Evolutionary conservation across 2,797 vertebrate species (phyloP).

Genomic region (Neopelma chrysocephalum): DNA sequence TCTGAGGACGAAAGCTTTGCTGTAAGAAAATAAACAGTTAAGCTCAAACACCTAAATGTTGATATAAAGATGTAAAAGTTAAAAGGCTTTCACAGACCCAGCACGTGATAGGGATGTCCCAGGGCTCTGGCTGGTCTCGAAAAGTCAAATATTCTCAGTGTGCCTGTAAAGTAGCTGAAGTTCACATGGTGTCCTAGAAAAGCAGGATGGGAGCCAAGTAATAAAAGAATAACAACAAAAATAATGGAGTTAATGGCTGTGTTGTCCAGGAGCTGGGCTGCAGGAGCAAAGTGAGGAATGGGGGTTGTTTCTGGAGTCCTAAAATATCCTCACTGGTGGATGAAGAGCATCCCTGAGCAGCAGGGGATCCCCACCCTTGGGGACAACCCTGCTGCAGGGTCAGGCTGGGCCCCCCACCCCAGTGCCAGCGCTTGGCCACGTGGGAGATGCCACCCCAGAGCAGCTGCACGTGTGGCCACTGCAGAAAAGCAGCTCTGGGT

Average conservation of each 20-base stretch:
- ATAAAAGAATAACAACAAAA: not conserved
- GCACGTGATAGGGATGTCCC: not conserved
- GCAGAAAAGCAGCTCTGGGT: not conserved
- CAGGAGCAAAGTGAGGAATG: not conserved
- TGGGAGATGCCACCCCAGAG: too few relatives aligned
- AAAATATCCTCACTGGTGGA: rapidly evolving
- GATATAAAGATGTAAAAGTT: not conserved
- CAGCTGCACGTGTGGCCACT: rapidly evolving
- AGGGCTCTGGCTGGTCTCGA: not conserved
- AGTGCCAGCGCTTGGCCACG: not conserved
- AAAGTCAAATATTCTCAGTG: not conserved
- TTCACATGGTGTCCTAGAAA: not conserved
- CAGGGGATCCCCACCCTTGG: rapidly evolving
- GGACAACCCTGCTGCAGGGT: too few relatives aligned
- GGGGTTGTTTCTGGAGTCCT: not conserved
- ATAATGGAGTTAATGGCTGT: not conserved
- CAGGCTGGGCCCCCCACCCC: too few relatives aligned
- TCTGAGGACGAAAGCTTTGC: not conserved
- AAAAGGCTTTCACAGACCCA: not conserved
- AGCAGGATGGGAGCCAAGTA: not conserved
- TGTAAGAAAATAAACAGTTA: not conserved
- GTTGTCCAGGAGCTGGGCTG: rapidly evolving
- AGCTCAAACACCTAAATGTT: not conserved
- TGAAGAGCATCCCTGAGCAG: not conserved
- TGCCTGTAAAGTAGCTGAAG: not conserved